Conservation (phyloP, 37 sponge, comb jelly and placozoan genomes). For the Chondrosia reniformis region DNA sequence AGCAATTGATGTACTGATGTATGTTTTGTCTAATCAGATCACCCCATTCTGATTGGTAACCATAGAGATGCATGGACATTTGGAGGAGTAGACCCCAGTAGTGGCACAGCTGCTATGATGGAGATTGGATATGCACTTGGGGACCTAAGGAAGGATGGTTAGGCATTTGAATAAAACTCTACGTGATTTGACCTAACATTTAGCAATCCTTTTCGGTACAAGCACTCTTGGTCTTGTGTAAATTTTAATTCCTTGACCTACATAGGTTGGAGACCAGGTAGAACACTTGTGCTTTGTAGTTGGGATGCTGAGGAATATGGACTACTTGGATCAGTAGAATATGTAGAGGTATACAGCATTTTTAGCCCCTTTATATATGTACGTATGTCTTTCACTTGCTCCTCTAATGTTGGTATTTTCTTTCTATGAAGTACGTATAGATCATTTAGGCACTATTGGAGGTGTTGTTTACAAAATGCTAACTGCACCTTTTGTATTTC, state of each 20-base stretch:
- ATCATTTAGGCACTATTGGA: too few relatives aligned
- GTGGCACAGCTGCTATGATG: slow-evolving; percentile 78
- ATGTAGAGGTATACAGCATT: slow-evolving; percentile 63
- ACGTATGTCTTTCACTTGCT: neutral
- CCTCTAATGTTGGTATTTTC: too few relatives aligned
- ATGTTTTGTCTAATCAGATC: slow-evolving; percentile 21
- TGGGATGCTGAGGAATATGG: slow-evolving; percentile 96
- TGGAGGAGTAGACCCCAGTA: slow-evolving; percentile 87
- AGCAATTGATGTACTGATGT: neutral
- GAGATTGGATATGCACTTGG: slow-evolving; percentile 65
- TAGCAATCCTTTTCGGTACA: too few relatives aligned
- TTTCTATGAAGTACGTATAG: too few relatives aligned
- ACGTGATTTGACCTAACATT: too few relatives aligned
- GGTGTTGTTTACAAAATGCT: too few relatives aligned
- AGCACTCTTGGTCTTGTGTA: too few relatives aligned
- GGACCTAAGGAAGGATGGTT: slow-evolving; percentile 23
- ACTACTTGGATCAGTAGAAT: slow-evolving; percentile 86
- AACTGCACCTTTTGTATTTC: neutral
- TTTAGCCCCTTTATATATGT: neutral
- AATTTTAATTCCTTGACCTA: neutral
- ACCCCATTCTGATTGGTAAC: slow-evolving; percentile 82
- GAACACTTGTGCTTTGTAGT: slow-evolving; percentile 79
- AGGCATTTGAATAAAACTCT: too few relatives aligned
- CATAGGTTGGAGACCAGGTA: slow-evolving; percentile 84
- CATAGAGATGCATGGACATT: slow-evolving; percentile 95